These are phyloP conservation scores for Listronotus bonariensis DNA, from an alignment of 1,140 invertebrate species.

Conservation along the genomic window DNA sequence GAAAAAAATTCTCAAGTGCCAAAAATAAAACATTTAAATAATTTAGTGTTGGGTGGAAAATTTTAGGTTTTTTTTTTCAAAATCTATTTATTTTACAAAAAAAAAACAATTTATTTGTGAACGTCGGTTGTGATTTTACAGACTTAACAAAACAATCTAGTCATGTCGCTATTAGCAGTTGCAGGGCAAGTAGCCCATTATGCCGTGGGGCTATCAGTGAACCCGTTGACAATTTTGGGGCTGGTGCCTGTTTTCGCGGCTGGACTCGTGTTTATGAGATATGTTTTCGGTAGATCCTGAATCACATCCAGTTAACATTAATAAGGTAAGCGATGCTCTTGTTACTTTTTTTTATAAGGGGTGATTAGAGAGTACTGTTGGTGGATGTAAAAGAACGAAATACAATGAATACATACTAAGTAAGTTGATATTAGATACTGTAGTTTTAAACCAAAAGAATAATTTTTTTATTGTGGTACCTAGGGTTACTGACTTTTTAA, in stretches of 20 bases:
- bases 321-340: constrained; percentile 63
- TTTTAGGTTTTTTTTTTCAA: not conserved
- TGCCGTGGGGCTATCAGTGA: constrained; percentile 48
- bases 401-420: too few relatives aligned
- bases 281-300: constrained; percentile 82
- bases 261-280: constrained; percentile 79
- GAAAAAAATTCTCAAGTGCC: constrained; percentile 7
- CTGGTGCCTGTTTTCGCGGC: constrained; percentile 79
- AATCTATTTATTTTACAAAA: too few relatives aligned
- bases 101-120: too few relatives aligned
- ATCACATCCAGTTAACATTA: constrained; percentile 70
- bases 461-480: too few relatives aligned
- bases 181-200: constrained; percentile 43
- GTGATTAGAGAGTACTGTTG: too few relatives aligned
- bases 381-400: too few relatives aligned
- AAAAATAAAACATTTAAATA: not conserved
- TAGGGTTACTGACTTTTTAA: too few relatives aligned
- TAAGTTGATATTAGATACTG: too few relatives aligned
- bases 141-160: constrained; percentile 2
- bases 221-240: constrained; percentile 66
- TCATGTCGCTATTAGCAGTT: constrained; percentile 41
- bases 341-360: too few relatives aligned
- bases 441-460: too few relatives aligned
- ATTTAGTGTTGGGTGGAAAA: too few relatives aligned
- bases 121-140: too few relatives aligned